Evolutionary conservation across 2,113 vertebrate species (phyloP).

Genomic region (Hyperopisus bebe): DNA sequence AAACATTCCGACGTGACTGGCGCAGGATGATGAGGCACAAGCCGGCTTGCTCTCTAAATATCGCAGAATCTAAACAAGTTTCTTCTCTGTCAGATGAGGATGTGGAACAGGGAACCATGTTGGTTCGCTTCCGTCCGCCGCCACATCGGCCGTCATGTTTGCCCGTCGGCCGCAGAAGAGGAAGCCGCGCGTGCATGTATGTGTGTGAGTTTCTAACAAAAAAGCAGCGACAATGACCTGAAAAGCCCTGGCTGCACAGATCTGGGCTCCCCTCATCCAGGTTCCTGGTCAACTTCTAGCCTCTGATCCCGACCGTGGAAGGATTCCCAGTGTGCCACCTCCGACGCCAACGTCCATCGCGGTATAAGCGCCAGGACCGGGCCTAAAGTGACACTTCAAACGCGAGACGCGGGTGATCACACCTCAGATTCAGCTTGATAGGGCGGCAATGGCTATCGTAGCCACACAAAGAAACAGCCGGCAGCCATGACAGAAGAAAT

Average conservation of each 20-base stretch:
- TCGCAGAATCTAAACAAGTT: constrained; percentile 8
- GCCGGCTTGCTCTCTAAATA: neutral
- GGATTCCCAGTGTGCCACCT: neutral
- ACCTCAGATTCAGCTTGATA: neutral
- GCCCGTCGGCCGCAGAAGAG: constrained; percentile 37
- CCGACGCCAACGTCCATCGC: neutral
- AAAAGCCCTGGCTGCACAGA: neutral
- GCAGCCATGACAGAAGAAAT: neutral
- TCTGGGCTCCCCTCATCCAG: neutral
- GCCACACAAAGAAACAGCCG: neutral
- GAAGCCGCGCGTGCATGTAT: constrained; percentile 25
- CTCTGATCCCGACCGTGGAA: neutral
- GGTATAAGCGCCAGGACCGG: neutral
- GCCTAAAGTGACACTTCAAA: neutral
- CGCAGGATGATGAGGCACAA: neutral
- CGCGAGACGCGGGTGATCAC: neutral
- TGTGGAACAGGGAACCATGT: constrained; percentile 58
- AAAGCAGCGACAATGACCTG: neutral
- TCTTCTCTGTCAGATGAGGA: constrained; percentile 52
- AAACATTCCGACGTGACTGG: neutral
- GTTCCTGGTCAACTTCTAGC: neutral
- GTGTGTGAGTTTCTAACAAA: constrained; percentile 13
- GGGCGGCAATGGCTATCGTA: neutral
- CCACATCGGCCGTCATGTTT: constrained; percentile 35
- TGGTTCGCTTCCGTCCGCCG: constrained; percentile 51